Conservation (phyloP, 2,888 invertebrate genomes). For the Micropterix aruncella region DNA sequence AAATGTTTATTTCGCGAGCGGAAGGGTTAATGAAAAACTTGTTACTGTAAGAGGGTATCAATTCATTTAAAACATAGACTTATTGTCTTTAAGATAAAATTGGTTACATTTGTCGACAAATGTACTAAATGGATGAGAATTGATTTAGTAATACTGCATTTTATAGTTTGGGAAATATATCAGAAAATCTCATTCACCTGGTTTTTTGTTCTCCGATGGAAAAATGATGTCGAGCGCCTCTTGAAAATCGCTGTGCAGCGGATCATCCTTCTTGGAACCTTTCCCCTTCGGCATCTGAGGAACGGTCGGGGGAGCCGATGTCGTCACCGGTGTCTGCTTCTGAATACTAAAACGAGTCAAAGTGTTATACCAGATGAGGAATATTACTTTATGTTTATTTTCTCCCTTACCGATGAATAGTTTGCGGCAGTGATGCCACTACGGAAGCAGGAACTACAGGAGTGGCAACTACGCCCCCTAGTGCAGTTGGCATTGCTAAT, state of each 20-base stretch:
- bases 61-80: too few species aligned
- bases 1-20: too few species aligned
- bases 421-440: slow-evolving; percentile 16
- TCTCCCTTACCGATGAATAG: slow-evolving; percentile 11
- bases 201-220: slow-evolving; percentile 26
- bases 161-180: too few species aligned
- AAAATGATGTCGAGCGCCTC: slow-evolving; percentile 53
- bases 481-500: slow-evolving; percentile 16
- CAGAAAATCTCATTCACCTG: too few species aligned
- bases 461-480: slow-evolving; percentile 16
- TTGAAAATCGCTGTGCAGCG: slow-evolving; percentile 47
- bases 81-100: too few species aligned
- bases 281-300: slow-evolving; percentile 10
- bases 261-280: slow-evolving; percentile 12
- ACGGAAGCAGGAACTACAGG: slow-evolving; percentile 19
- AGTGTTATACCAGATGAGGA: too few species aligned
- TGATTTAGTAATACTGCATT: too few species aligned
- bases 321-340: slow-evolving; percentile 17
- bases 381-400: too few species aligned
- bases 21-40: too few species aligned
- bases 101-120: too few species aligned
- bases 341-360: slow-evolving; percentile 10
- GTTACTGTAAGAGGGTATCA: too few species aligned
- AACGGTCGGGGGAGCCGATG: slow-evolving; percentile 16
- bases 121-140: too few species aligned